Evolutionary conservation across 2,888 invertebrate genomes (phyloP), one percentile per base, ranked within the genome.

Genomic region (Idaea aversata): DNA sequence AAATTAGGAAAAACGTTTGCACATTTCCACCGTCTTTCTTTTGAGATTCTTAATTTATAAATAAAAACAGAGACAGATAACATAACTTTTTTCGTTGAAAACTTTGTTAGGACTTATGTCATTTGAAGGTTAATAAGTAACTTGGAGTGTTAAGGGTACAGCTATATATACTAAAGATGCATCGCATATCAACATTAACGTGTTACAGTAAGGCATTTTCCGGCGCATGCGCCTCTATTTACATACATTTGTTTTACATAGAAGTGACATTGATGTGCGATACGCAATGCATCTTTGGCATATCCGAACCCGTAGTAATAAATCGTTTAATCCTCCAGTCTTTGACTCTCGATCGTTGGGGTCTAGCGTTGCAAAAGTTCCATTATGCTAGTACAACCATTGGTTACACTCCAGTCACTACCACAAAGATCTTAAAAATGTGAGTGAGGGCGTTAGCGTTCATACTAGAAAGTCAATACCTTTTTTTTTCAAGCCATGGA

Each of bases 341-440:
- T 88, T n/a, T 89, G 74, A 77, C 75, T 87, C 83, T 84, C 83
- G 76, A 72, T 77, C 74, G 70, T 73, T 77, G 77, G 77, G 66
- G 63, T 74, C 87, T 88, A 88, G 86, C 87, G 85, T 76, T 76
- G 73, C 78, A 78, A 5, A 13, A 47, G 47, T 47, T 47, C 73
- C 70, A 74, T 80, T 84, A 84, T 67, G 65, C 79, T 82, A 84
- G 61, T 75, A 82, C 76, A 80, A 84, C 81, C 75, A 73, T 79
- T 76, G 73, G 57, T 70, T 76, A 77, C 47, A 47, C 3, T 36
- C 5, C 13, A 13, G 7, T 10, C 7, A 13, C 47, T 47, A 47
- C 47, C 7, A 47, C 4, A 13, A 47, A 13, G 47, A 7, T 10
- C 47, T 47, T 10, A 36, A 13, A 7, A 7, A 6, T 10, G 36